Conservation (phyloP, 1,140 invertebrate genomes). For the Aporrectodea caliginosa region DNA sequence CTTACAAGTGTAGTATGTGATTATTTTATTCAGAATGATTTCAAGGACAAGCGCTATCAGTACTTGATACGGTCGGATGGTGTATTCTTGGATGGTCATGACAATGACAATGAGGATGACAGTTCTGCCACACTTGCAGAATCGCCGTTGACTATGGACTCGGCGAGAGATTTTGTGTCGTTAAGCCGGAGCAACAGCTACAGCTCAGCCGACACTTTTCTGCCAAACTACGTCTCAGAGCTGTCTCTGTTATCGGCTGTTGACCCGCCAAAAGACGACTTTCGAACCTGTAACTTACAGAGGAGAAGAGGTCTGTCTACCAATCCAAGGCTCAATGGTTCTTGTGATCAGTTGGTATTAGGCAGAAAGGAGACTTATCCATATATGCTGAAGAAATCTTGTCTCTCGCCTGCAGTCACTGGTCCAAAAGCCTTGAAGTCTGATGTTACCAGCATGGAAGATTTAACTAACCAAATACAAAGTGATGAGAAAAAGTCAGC, state of each 20-base stretch:
- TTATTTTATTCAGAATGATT: not conserved
- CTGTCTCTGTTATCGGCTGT: not conserved
- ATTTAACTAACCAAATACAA: no score
- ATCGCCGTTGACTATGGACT: not conserved
- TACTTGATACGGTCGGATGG: not conserved
- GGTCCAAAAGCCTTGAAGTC: not conserved
- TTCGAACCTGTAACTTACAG: not conserved
- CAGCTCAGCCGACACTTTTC: not conserved
- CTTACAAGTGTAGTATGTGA: not conserved
- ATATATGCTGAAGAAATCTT: not conserved
- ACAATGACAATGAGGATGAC: not conserved
- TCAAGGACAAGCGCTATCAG: not conserved
- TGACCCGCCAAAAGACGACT: not conserved
- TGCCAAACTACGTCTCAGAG: not conserved
- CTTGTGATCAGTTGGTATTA: not conserved
- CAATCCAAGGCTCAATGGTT: not conserved
- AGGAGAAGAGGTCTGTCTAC: no score
- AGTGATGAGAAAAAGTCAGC: no score
- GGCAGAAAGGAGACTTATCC: not conserved
- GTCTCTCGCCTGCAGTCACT: not conserved
- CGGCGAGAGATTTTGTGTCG: no score
- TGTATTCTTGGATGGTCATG: not conserved
- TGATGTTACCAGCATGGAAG: no score
- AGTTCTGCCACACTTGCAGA: not conserved
- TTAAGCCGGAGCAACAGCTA: not conserved